Percentiles rank a stretch among this genome's conserved stretches.
These are phyloP conservation scores for Labeo rohita DNA, from an alignment of 2,113 vertebrate species.

Conservation along the genomic window DNA sequence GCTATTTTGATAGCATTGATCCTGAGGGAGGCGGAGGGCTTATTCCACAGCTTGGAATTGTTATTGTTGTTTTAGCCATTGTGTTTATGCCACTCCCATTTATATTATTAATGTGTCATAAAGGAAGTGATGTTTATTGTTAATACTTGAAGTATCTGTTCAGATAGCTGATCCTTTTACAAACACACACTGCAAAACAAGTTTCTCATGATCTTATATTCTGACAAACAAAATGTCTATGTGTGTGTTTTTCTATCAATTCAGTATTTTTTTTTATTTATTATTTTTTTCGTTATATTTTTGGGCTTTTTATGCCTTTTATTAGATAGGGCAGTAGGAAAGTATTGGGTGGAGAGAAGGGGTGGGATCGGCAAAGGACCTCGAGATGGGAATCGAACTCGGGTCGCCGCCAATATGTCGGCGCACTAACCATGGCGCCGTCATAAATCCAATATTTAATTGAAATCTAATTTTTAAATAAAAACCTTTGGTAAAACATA, in stretches of 20 bases:
- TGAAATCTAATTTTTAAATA: too few species aligned
- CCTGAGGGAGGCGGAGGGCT: background rate
- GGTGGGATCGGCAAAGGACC: too few species aligned
- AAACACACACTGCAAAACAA: background rate
- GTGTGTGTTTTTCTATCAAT: background rate
- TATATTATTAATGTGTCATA: background rate
- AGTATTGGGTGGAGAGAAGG: too few species aligned
- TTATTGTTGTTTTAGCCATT: constrained; percentile 19
- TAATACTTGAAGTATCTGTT: background rate
- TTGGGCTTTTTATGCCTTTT: too few species aligned
- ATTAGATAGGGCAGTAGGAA: too few species aligned
- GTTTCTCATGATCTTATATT: background rate
- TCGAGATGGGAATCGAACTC: too few species aligned
- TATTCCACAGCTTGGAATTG: background rate
- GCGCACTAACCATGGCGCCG: too few species aligned
- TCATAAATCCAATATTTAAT: too few species aligned
- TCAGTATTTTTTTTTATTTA: background rate
- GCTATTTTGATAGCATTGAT: constrained; percentile 1
- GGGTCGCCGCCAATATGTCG: too few species aligned
- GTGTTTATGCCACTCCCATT: constrained; percentile 19
- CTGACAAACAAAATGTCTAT: background rate
- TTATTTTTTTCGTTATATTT: too few species aligned
- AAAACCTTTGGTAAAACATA: too few species aligned
- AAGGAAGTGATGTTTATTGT: constrained; percentile 4
- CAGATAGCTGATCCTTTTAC: background rate